Percentiles rank a stretch among this genome's conserved stretches.
These are phyloP conservation scores for Adelphocoris suturalis DNA, from an alignment of 2,888 invertebrate species.

Conservation along the genomic window DNA sequence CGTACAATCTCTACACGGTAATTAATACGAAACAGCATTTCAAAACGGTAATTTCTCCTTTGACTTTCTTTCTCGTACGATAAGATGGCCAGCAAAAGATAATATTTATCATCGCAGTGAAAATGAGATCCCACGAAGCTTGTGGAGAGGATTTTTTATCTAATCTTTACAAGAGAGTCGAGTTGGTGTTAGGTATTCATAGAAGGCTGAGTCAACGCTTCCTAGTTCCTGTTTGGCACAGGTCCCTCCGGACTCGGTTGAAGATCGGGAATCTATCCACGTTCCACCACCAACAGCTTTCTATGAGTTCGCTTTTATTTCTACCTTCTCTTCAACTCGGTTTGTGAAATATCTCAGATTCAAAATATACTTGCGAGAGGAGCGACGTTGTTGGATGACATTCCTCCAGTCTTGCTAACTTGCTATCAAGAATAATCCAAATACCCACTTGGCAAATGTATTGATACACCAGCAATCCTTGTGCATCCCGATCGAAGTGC, in stretches of 20 bases:
- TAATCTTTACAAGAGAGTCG: neutral
- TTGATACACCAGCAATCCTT: no score
- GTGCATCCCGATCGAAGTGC: no score
- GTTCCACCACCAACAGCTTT: conserved; percentile 10
- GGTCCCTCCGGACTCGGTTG: conserved; percentile 16
- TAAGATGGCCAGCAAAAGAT: neutral
- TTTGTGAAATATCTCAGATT: no score
- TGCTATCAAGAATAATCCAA: no score
- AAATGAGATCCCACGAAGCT: conserved; percentile 8
- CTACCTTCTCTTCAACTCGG: neutral
- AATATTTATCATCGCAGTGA: neutral
- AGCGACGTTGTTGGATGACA: no score
- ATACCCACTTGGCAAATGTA: no score
- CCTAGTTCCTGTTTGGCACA: conserved; percentile 28
- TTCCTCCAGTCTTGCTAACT: no score
- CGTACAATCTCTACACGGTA: no score
- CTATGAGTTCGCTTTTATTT: neutral
- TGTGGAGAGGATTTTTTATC: conserved; percentile 1
- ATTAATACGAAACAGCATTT: no score
- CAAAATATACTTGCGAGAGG: no score
- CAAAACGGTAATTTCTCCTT: neutral
- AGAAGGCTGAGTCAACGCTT: conserved; percentile 34
- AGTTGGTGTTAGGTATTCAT: conserved; percentile 31
- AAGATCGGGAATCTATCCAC: conserved; percentile 34
- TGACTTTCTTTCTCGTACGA: neutral